phyloP scores from a whole-genome alignment of 2,888 invertebrate species.

The Pseudanteris insignis region DNA sequence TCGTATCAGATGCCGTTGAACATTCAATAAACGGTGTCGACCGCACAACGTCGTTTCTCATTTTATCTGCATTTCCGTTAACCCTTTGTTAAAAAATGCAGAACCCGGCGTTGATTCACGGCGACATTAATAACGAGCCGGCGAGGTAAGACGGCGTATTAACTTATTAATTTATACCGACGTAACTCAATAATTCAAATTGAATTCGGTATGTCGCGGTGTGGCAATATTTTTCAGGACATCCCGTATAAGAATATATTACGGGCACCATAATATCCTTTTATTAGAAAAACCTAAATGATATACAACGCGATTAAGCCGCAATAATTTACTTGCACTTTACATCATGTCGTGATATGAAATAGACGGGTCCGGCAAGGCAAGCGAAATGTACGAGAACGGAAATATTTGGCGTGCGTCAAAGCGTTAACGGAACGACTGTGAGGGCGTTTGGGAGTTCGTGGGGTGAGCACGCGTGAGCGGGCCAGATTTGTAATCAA shows the following conservation, averaged over 20 bases:
- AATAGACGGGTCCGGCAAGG: background rate
- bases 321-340: constrained; percentile 45
- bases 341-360: too few relatives aligned
- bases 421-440: too few relatives aligned
- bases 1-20: constrained; percentile 21
- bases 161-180: constrained; percentile 24
- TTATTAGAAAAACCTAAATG: constrained; percentile 38
- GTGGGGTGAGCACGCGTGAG: too few relatives aligned
- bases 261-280: constrained; percentile 24
- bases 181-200: constrained; percentile 19
- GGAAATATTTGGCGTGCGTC: too few relatives aligned
- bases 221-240: constrained; percentile 14
- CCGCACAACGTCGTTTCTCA: too few relatives aligned
- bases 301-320: constrained; percentile 30
- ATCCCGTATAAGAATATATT: constrained; percentile 21
- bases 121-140: constrained; percentile 6
- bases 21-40: background rate
- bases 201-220: constrained; percentile 13
- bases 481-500: too few relatives aligned
- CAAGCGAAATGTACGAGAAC: constrained; percentile 31
- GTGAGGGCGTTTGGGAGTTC: too few relatives aligned
- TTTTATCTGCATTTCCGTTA: too few relatives aligned
- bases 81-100: constrained; percentile 7
- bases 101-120: constrained; percentile 3
- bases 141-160: constrained; percentile 5